Evolutionary conservation across 2,888 invertebrate genomes (phyloP).

Genomic region (Allolobophora icterica): DNA sequence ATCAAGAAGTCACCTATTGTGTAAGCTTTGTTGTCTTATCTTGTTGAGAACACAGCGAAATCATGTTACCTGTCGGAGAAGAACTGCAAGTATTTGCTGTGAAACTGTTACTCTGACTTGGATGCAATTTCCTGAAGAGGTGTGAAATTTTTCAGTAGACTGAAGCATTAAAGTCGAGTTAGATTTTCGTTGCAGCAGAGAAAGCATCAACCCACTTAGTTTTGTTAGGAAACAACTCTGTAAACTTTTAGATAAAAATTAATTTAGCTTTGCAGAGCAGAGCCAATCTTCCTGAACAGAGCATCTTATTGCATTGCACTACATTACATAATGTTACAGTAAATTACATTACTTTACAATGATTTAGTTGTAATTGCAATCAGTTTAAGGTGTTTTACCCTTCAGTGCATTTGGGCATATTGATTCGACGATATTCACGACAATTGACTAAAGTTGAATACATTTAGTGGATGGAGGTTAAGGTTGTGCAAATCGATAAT

Average conservation of each 20-base stretch:
- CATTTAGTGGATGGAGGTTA: not conserved
- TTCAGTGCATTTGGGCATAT: not conserved
- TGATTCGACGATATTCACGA: not conserved
- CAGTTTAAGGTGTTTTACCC: not conserved
- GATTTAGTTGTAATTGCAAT: conserved; percentile 17
- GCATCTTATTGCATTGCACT: not conserved
- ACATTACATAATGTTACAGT: not conserved
- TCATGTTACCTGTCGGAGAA: not conserved
- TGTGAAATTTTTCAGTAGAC: not conserved
- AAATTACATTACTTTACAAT: not conserved
- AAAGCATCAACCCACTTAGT: not conserved
- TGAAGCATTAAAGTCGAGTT: not conserved
- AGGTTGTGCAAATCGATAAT: not conserved
- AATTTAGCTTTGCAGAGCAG: not conserved
- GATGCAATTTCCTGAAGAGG: not conserved
- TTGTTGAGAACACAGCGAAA: not conserved
- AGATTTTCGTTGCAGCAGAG: not conserved
- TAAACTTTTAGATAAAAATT: not conserved
- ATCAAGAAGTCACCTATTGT: not conserved
- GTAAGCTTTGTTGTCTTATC: too few species aligned
- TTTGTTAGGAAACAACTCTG: not conserved
- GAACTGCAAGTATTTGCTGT: not conserved
- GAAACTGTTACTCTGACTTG: not conserved
- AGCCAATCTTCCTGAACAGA: not conserved
- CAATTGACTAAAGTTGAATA: not conserved